These are phyloP conservation scores for Donacobius atricapilla DNA, from an alignment of 2,113 vertebrate genomes.

Conservation along the genomic window DNA sequence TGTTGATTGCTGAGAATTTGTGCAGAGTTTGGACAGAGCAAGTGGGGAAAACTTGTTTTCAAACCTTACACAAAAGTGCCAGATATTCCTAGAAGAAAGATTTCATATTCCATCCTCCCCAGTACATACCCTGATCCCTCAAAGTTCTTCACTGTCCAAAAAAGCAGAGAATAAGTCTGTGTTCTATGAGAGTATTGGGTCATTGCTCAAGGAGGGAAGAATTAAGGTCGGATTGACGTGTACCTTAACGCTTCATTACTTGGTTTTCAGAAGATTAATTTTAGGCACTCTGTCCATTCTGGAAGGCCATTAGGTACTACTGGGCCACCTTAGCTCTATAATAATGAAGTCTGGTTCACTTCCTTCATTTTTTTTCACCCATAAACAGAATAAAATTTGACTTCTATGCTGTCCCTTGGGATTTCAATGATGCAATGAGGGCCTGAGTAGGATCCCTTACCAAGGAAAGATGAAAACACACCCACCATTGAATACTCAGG, in stretches of 20 bases:
- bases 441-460: not conserved
- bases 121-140: fast-evolving
- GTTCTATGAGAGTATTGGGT: conserved; percentile 12
- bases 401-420: not conserved
- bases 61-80: fast-evolving
- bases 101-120: not conserved
- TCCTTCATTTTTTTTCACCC: not conserved
- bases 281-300: conserved; percentile 11
- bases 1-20: not conserved
- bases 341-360: conserved; percentile 1
- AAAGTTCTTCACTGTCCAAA: not conserved
- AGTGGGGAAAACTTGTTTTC: not conserved
- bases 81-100: not conserved
- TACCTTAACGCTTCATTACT: conserved; percentile 62
- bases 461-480: not conserved
- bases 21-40: not conserved
- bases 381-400: not conserved
- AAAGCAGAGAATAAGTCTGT: not conserved
- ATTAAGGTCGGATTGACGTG: not conserved
- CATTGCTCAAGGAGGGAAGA: conserved; percentile 60
- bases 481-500: fast-evolving
- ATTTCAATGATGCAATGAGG: not conserved
- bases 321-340: not conserved
- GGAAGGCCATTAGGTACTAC: conserved; percentile 16
- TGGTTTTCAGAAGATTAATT: conserved; percentile 59